Evolutionary conservation across 2,113 vertebrate species (phyloP).

Genomic region (Neotoma lepida): DNA sequence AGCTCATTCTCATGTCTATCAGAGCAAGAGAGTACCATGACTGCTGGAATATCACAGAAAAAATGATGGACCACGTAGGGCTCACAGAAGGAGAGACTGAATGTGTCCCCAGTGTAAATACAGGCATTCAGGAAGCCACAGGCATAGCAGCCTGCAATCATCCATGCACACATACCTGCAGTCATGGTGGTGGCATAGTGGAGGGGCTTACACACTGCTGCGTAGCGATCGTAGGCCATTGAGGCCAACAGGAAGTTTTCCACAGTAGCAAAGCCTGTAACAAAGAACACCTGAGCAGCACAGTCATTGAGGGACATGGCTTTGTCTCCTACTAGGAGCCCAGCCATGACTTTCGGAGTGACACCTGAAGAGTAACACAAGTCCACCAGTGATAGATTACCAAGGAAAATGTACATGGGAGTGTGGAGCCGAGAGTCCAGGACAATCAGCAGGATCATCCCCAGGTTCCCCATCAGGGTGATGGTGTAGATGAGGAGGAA

Average conservation of each 20-base stretch:
- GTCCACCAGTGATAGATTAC: slow-evolving; percentile 66
- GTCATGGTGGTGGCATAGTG: slow-evolving; percentile 61
- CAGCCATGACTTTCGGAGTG: background rate
- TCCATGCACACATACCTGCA: background rate
- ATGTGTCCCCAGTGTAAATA: background rate
- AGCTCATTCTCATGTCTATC: slow-evolving; percentile 36
- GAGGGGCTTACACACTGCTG: slow-evolving; percentile 50
- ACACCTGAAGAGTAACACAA: slow-evolving; percentile 43
- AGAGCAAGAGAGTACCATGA: slow-evolving; percentile 65
- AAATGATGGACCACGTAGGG: slow-evolving; percentile 51
- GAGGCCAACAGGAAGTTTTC: slow-evolving; percentile 68
- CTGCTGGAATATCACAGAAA: slow-evolving; percentile 63
- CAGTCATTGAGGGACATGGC: slow-evolving; percentile 17
- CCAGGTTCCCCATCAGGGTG: slow-evolving; percentile 59
- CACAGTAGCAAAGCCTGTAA: slow-evolving; percentile 37
- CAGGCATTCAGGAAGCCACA: slow-evolving; percentile 64
- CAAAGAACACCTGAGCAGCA: slow-evolving; percentile 64
- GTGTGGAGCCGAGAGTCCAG: slow-evolving; percentile 15
- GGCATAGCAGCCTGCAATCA: slow-evolving; percentile 4
- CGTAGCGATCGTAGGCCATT: slow-evolving; percentile 51
- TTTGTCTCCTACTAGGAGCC: background rate
- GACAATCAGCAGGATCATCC: background rate
- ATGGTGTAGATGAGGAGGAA: slow-evolving; percentile 48
- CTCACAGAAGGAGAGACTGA: slow-evolving; percentile 48
- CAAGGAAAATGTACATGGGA: slow-evolving; percentile 67